These are phyloP conservation scores for Paragorgia papillata DNA, from an alignment of 92 coral and sea anemone genomes.

Conservation along the genomic window DNA sequence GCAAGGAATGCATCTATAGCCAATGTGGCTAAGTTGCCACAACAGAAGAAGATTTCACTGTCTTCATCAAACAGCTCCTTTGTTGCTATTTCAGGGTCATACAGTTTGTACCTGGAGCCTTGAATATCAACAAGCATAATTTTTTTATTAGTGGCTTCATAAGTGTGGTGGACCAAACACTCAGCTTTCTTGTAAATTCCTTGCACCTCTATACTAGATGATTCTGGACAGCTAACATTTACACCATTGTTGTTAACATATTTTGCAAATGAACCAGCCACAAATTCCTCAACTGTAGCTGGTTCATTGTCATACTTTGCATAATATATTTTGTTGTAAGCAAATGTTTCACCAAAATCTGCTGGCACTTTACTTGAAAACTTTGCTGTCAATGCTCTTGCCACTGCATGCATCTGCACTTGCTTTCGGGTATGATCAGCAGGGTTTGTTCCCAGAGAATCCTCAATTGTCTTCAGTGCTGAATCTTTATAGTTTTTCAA, in stretches of 20 bases:
- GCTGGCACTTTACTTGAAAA: conserved; percentile 52
- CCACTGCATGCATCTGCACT: conserved; percentile 78
- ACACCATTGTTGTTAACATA: conserved; percentile 69
- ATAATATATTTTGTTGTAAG: conserved; percentile 62
- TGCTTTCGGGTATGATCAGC: conserved; percentile 67
- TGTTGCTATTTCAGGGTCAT: conserved; percentile 65
- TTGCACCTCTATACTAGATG: conserved; percentile 41
- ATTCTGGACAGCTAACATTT: conserved; percentile 44
- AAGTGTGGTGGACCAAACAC: conserved; percentile 62
- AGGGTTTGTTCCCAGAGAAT: conserved; percentile 43
- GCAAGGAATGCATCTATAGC: conserved; percentile 30
- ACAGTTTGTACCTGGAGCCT: conserved; percentile 45
- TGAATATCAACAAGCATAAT: conserved; percentile 61
- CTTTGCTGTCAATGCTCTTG: conserved; percentile 57
- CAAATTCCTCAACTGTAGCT: conserved; percentile 71
- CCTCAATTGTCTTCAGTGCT: conserved; percentile 56
- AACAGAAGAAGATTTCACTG: conserved; percentile 35
- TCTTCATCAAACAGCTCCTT: conserved; percentile 26
- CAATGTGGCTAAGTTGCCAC: conserved; percentile 53
- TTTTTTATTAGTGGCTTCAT: conserved; percentile 44
- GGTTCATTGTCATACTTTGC: conserved; percentile 51
- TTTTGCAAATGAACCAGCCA: conserved; percentile 63
- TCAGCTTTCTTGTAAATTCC: conserved; percentile 66
- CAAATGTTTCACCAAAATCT: conserved; percentile 63
- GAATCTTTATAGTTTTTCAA: conserved; percentile 55